Base-by-base conservation (phyloP, 1,140 invertebrate genomes). In the Sycophila sp. region DNA sequence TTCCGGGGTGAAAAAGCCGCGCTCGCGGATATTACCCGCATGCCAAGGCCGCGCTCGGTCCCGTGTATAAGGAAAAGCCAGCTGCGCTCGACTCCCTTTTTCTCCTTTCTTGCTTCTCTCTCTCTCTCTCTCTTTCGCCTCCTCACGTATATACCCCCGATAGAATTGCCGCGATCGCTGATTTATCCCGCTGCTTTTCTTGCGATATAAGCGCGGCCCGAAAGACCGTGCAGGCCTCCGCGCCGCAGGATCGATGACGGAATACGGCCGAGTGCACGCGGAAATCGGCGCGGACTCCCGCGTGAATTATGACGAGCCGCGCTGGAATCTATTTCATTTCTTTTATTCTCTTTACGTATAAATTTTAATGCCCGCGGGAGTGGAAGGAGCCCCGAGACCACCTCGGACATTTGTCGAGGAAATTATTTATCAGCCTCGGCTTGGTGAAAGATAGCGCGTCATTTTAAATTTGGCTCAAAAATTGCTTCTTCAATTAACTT, bases 1-100 rank as follows among this genome's bases (percentile, higher is more conserved):
- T 69, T 58, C 51, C 40, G 26, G 71, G 42, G 42, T 68, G 65
- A 63, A 63, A 69, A 69, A 63, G 71, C n/a, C n/a, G n/a, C n/a
- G n/a, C 28, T 15, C 59, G 36, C 47, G 69, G 71, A 64, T 69
- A 73, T 73, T 45, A 58, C 66, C 71, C 59, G 59, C 56, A 64
- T 64, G 63, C 64, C 63, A 59, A 55, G n/a, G 36, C 45, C 34
- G 26, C 4, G n/a, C 6, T 8, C 15, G 28, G 10, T 2, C 8
- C 24, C 30, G 36, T 56, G 28, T 53, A 36, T 15, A 59, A 56
- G 34, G 49, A 38, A 72, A 72, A 60, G 47, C 34, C 68, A 70
- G 68, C 59, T 70, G 68, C 45, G 47, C 32, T 13, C n/a, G 51
- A 15, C 56, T 28, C 42, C 24, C 30, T 32, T 15, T 34, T 38